Conservation (phyloP, 2,797 vertebrate species). For the Pampus argenteus region DNA sequence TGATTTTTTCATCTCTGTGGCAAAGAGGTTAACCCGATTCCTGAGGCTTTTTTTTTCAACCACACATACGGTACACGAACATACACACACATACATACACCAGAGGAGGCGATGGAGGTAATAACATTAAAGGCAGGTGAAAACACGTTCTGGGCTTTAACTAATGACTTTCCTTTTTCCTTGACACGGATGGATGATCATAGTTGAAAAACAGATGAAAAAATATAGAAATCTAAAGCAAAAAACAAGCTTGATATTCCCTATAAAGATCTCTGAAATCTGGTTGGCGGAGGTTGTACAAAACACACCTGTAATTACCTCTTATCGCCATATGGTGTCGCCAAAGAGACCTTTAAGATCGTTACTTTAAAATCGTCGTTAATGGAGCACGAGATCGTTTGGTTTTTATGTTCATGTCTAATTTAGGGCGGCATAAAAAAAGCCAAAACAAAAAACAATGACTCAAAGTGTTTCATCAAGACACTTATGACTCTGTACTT, state of each 20-base stretch:
- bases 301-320: too few species aligned
- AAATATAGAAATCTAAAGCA: neutral
- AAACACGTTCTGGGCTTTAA: constrained; percentile 16
- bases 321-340: too few species aligned
- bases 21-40: constrained; percentile 59
- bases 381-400: constrained; percentile 16
- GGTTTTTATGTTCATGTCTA: constrained; percentile 3
- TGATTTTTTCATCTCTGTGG: constrained; percentile 46
- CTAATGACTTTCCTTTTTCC: neutral
- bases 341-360: too few species aligned
- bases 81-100: neutral
- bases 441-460: constrained; percentile 5
- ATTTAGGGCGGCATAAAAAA: constrained; percentile 19
- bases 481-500: constrained; percentile 44
- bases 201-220: constrained; percentile 1
- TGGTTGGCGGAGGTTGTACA: too few species aligned
- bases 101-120: constrained; percentile 1
- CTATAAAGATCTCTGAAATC: too few species aligned
- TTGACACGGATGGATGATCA: constrained; percentile 1
- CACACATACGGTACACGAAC: constrained; percentile 20
- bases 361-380: too few species aligned
- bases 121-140: constrained; percentile 7
- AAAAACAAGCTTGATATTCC: too few species aligned
- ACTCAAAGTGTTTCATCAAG: constrained; percentile 51
- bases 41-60: constrained; percentile 39